phyloP scores from a whole-genome alignment of 2,113 vertebrate species.

The Sebastes schlegelii region DNA sequence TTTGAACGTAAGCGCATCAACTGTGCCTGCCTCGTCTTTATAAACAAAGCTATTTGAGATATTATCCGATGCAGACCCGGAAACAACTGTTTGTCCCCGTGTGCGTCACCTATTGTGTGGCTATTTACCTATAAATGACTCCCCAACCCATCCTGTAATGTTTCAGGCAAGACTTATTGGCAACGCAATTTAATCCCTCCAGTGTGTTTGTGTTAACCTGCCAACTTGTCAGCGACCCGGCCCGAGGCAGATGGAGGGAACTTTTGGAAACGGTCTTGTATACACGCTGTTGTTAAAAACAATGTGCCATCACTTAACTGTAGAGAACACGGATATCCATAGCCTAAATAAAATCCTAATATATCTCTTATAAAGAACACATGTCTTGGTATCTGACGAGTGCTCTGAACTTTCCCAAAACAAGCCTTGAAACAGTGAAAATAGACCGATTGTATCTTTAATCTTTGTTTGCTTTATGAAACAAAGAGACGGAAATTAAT shows the following conservation, averaged over 20 bases:
- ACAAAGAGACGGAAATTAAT: conserved; percentile 7
- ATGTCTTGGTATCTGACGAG: not conserved
- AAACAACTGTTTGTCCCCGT: conserved; percentile 71
- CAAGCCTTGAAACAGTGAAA: conserved; percentile 16
- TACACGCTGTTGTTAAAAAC: conserved; percentile 37
- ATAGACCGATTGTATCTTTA: conserved; percentile 19
- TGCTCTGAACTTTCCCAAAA: conserved; percentile 14
- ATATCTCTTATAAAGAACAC: conserved; percentile 5
- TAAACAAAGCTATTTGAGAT: conserved; percentile 75
- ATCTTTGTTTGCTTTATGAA: conserved; percentile 44
- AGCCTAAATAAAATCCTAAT: conserved; percentile 24
- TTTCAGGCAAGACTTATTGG: conserved; percentile 38
- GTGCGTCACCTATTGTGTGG: conserved; percentile 82
- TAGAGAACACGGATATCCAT: conserved; percentile 55
- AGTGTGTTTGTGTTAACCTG: conserved; percentile 75
- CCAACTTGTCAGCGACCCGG: conserved; percentile 56
- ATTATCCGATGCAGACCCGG: conserved; percentile 46
- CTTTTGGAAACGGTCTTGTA: conserved; percentile 11
- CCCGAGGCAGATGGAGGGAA: conserved; percentile 43
- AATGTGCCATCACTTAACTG: conserved; percentile 25
- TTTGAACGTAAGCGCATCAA: conserved; percentile 20
- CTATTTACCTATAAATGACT: conserved; percentile 66
- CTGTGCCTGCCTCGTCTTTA: conserved; percentile 44
- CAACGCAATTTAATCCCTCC: conserved; percentile 28
- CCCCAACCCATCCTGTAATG: conserved; percentile 27